phyloP scores from a whole-genome alignment of 2,888 invertebrate species.

The Drosophila robusta region DNA sequence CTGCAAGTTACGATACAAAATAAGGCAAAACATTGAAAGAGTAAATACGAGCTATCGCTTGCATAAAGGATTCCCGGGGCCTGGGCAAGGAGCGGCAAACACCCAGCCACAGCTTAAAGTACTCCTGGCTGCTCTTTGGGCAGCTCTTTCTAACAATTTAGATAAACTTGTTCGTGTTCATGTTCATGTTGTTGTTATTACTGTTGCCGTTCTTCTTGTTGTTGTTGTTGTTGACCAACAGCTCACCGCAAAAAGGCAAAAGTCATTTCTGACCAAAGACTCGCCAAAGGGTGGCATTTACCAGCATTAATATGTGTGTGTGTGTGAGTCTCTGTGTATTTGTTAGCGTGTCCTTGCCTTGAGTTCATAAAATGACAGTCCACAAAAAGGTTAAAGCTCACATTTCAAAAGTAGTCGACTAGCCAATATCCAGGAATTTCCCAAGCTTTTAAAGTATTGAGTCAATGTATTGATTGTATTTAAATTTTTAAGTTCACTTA shows the following conservation, averaged over 20 bases:
- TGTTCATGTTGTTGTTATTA: constrained; percentile 49
- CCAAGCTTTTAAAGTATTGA: neutral
- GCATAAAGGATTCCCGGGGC: neutral
- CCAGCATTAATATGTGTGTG: constrained; percentile 10
- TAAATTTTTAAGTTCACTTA: neutral
- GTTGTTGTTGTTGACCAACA: constrained; percentile 50
- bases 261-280: constrained; percentile 60
- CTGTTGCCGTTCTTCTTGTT: constrained; percentile 20
- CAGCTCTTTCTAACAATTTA: constrained; percentile 72
- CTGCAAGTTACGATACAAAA: constrained; percentile 57
- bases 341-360: constrained; percentile 52
- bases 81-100: neutral
- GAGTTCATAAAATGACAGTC: constrained; percentile 71
- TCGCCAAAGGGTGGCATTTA: constrained; percentile 28
- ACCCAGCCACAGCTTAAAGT: constrained; percentile 53
- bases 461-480: neutral
- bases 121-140: constrained; percentile 30
- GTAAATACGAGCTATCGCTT: constrained; percentile 50
- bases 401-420: constrained; percentile 3
- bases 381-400: constrained; percentile 19
- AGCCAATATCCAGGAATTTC: neutral
- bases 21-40: constrained; percentile 49
- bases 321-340: constrained; percentile 8
- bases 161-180: constrained; percentile 72
- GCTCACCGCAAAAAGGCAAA: constrained; percentile 78